These are phyloP conservation scores for Selene dorsalis DNA, from an alignment of 2,797 vertebrate species.

Conservation along the genomic window DNA sequence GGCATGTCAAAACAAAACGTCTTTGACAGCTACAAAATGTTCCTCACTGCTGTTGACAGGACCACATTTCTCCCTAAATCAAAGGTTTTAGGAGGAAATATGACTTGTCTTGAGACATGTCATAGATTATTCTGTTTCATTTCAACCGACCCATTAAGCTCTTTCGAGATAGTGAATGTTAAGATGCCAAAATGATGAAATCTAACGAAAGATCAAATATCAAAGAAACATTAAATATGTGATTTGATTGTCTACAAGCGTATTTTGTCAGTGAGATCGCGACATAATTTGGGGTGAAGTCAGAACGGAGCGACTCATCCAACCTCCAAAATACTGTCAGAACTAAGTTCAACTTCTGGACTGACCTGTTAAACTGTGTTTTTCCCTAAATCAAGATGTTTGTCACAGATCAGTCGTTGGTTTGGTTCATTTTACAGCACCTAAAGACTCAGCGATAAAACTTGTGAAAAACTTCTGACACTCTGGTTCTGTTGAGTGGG, in stretches of 20 bases:
- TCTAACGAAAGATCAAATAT: constrained; percentile 29
- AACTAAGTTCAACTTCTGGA: background rate
- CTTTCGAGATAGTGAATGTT: constrained; percentile 17
- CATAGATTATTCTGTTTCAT: constrained; percentile 56
- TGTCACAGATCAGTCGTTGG: background rate
- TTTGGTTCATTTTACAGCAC: background rate
- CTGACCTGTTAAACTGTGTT: background rate
- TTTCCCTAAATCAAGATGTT: background rate
- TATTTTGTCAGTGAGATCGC: constrained; percentile 4
- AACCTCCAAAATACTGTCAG: too few species aligned
- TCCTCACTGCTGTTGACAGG: constrained; percentile 36
- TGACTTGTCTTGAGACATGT: constrained; percentile 19
- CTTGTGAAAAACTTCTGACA: background rate
- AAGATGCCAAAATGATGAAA: constrained; percentile 51
- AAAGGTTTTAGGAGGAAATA: constrained; percentile 1
- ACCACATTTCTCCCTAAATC: constrained; percentile 46
- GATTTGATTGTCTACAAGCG: constrained; percentile 14
- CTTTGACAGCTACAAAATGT: constrained; percentile 47
- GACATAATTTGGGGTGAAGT: background rate
- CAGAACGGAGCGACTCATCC: background rate
- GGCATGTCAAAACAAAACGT: constrained; percentile 40
- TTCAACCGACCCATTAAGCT: constrained; percentile 10
- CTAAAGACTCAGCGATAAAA: background rate
- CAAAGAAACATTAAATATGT: constrained; percentile 29
- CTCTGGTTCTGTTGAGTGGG: background rate